Evolutionary conservation across 2,797 vertebrate species (phyloP).

Genomic region (Microchirus variegatus): DNA sequence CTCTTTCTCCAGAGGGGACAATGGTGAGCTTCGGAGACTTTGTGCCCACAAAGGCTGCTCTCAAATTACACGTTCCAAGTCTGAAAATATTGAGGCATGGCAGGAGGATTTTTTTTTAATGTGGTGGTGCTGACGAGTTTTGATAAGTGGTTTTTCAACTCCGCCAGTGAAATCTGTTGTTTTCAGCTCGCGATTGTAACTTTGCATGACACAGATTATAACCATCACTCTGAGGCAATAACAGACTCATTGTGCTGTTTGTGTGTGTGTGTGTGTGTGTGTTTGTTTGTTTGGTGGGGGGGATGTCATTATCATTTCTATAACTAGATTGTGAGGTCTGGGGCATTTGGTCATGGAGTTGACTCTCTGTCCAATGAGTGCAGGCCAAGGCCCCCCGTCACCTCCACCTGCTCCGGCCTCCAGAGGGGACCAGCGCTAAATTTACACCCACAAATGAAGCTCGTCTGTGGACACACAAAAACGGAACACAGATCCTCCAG

Average conservation of each 20-base stretch:
- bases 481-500: constrained; percentile 55
- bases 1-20: constrained; percentile 30
- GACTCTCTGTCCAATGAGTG: constrained; percentile 73
- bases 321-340: constrained; percentile 57
- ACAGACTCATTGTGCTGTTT: constrained; percentile 43
- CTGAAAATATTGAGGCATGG: constrained; percentile 70
- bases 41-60: constrained; percentile 54
- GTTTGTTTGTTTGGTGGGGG: constrained; percentile 36
- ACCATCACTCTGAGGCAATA: constrained; percentile 33
- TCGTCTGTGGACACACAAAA: constrained; percentile 37
- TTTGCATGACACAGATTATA: constrained; percentile 49
- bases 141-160: constrained; percentile 67
- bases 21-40: constrained; percentile 49
- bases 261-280: constrained; percentile 16
- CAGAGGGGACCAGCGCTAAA: constrained; percentile 66
- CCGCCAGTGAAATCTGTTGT: constrained; percentile 65
- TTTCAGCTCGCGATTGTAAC: constrained; percentile 54
- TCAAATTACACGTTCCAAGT: constrained; percentile 71
- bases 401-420: constrained; percentile 77
- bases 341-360: constrained; percentile 74
- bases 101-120: constrained; percentile 66
- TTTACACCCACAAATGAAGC: constrained; percentile 66
- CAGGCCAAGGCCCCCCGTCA: constrained; percentile 76
- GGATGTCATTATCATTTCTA: constrained; percentile 60
- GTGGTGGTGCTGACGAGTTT: constrained; percentile 61